Evolutionary conservation across 2,113 vertebrate genomes (phyloP).

Genomic region (Microtus pennsylvanicus): DNA sequence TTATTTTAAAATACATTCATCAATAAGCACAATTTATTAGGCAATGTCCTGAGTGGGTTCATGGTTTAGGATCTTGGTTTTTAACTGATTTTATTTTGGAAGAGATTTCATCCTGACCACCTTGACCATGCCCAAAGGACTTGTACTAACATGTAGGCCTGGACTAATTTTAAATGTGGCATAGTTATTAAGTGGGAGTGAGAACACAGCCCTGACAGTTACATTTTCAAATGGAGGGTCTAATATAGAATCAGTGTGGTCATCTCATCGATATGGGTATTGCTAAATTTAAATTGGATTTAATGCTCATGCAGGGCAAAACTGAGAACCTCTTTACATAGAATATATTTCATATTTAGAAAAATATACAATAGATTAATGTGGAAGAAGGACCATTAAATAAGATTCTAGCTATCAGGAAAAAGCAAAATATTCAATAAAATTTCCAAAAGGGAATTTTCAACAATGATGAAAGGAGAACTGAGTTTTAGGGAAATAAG

Average conservation of each 20-base stretch:
- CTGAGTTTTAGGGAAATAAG: rapidly evolving
- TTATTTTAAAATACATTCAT: background rate
- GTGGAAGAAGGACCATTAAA: background rate
- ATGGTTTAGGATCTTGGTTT: background rate
- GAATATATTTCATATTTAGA: background rate
- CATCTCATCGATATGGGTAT: background rate
- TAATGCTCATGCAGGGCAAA: background rate
- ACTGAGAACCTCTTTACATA: background rate
- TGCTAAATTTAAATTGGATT: background rate
- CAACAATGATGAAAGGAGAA: background rate
- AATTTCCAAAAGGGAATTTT: rapidly evolving
- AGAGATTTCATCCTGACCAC: background rate
- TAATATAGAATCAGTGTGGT: background rate
- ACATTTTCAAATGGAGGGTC: background rate
- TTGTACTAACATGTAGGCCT: background rate
- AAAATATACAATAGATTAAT: background rate
- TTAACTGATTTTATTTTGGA: background rate
- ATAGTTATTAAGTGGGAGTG: background rate
- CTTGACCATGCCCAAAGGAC: background rate
- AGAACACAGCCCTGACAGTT: background rate
- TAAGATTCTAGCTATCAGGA: background rate
- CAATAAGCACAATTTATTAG: background rate
- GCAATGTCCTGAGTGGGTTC: too few species aligned
- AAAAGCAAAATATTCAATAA: background rate
- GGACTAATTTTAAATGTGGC: background rate